Conservation (phyloP, 2,113 vertebrate species). For the Aegithalos caudatus region DNA sequence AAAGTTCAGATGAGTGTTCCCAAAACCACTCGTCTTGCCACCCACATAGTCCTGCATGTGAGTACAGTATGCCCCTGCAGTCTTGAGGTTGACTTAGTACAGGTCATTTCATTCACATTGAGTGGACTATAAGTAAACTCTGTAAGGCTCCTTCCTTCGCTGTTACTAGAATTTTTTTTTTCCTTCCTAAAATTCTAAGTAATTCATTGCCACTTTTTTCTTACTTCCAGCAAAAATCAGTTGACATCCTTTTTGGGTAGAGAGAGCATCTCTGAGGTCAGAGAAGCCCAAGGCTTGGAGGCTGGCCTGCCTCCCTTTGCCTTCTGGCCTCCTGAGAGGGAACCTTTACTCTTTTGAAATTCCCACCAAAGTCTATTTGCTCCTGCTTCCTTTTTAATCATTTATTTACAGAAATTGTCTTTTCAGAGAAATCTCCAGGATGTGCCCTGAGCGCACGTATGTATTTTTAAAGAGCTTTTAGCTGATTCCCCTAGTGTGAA, state of each 20-base stretch:
- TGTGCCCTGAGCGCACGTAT: background rate
- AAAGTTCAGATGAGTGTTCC: background rate
- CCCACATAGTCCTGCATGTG: rapidly evolving
- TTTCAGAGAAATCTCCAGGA: background rate
- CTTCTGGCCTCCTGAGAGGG: background rate
- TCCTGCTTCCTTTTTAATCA: background rate
- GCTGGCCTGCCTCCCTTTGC: background rate
- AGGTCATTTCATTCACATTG: background rate
- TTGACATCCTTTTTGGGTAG: background rate
- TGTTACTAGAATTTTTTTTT: background rate
- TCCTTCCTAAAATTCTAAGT: background rate
- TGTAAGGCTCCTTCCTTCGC: background rate
- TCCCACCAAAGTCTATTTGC: background rate
- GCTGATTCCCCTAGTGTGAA: background rate
- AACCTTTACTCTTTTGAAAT: background rate
- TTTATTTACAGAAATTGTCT: background rate
- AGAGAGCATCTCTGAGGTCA: background rate
- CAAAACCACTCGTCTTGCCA: background rate
- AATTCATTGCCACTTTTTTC: background rate
- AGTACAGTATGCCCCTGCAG: background rate
- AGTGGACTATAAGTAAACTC: background rate
- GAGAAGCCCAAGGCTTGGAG: background rate
- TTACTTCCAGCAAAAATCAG: background rate
- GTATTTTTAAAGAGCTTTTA: conserved; percentile 55
- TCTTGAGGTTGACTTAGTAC: background rate